Evolutionary conservation across 2,797 vertebrate species (phyloP), one percentile per base, ranked within the genome.

Genomic region (Galagoides demidoff): DNA sequence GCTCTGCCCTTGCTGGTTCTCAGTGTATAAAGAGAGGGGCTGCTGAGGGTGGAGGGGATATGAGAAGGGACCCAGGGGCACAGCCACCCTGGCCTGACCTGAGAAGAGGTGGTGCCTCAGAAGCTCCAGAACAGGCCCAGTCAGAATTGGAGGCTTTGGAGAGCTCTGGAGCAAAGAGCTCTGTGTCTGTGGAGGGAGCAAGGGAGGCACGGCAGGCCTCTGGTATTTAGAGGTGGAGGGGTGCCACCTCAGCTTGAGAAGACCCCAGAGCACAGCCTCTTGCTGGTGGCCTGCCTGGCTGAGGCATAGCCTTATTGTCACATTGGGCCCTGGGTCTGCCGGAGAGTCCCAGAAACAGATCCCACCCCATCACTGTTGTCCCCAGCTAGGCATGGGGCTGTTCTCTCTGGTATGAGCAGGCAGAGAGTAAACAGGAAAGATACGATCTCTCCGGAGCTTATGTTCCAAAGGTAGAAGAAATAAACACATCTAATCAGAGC

Each of bases 281-380:
- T 39, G 13, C 59, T 34, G 27, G n/a, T 14, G 0, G 20, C 1
- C 34, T 19, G 16, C 20, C 4, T 1, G 45, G 59, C 39, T 5
- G 29, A 61, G 37, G 74, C 19, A 16, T 0, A 13, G 17, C 64
- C 34, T 73, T 4, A 0, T 0, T 0, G 7, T 37, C 39, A 27
- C 14, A 7, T 25, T 3, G 29, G 37, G 70, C 64, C 70, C 20
- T 1, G 3, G 64, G 68, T 59, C 59, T 57, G 11, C 63, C 23
- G 20, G 63, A 20, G 23, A 79, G 25, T 22, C 79, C 20, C 79
- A 29, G 29, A 89, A 43, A 37, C 22, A 43, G 63, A 19, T 17
- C 16, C 3, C 37, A 23, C 23, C 34, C 61, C 34, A 8, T n/a
- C 22, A 9, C n/a, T 45, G 25, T 70, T 17, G 49, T 12, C 43